Conservation (phyloP, 2,113 vertebrate genomes). For the Dryoscopus gambensis region DNA sequence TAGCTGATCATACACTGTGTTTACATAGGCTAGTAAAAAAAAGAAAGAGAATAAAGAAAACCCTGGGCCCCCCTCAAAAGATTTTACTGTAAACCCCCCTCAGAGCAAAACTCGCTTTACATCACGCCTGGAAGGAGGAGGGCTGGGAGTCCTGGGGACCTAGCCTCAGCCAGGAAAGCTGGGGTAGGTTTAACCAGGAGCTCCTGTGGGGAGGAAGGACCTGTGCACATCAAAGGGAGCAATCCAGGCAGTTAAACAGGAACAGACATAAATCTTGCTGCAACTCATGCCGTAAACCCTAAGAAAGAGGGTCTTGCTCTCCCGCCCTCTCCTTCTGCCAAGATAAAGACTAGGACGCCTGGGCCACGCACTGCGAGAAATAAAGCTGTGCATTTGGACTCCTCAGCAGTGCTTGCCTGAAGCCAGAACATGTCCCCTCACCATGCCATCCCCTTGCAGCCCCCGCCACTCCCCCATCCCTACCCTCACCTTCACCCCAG, state of each 20-base stretch:
- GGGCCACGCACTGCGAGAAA: neutral
- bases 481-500: constrained; percentile 38
- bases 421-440: neutral
- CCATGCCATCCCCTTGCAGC: neutral
- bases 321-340: constrained; percentile 9
- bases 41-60: neutral
- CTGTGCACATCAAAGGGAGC: constrained; percentile 59
- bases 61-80: neutral
- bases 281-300: constrained; percentile 13
- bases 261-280: constrained; percentile 49
- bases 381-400: neutral
- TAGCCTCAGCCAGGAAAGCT: neutral
- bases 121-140: neutral
- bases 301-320: constrained; percentile 38
- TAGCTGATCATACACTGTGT: neutral
- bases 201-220: constrained; percentile 56
- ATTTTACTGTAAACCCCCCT: neutral
- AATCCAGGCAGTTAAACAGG: constrained; percentile 49
- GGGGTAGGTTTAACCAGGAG: constrained; percentile 38
- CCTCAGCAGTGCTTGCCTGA: neutral
- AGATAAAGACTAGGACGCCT: constrained; percentile 5
- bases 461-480: neutral
- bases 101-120: constrained; percentile 22
- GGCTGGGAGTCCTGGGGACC: neutral
- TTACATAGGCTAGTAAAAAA: neutral